Evolutionary conservation across 2,888 invertebrate genomes (phyloP).

Genomic region (Standfussiana lucernea): DNA sequence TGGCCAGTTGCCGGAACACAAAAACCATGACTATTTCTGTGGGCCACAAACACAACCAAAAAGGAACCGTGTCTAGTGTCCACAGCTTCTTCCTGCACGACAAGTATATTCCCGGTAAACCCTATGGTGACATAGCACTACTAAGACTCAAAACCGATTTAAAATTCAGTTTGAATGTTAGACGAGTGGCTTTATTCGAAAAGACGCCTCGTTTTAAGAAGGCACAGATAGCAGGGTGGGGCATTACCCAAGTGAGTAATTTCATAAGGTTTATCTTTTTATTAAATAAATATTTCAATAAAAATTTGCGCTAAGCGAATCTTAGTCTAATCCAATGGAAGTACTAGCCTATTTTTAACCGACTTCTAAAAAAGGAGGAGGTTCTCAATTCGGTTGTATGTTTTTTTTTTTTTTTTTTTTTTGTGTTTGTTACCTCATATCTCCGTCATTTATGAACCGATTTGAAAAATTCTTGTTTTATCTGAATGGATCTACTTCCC

Average conservation of each 20-base stretch:
- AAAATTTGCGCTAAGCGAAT: too few relatives aligned
- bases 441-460: too few relatives aligned
- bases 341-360: neutral
- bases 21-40: neutral
- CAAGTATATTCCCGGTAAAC: fast-evolving
- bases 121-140: slow-evolving; percentile 15
- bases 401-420: too few relatives aligned
- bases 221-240: slow-evolving; percentile 27
- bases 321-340: too few relatives aligned
- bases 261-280: neutral
- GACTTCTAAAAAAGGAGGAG: too few relatives aligned
- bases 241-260: slow-evolving; percentile 1
- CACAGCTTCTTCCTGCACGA: neutral
- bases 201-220: neutral
- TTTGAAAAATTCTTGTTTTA: too few relatives aligned
- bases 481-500: too few relatives aligned
- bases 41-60: neutral
- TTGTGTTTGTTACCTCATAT: too few relatives aligned
- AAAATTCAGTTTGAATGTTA: neutral
- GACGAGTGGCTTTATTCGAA: neutral
- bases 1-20: slow-evolving; percentile 5
- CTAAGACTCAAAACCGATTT: neutral
- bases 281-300: too few relatives aligned
- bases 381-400: too few relatives aligned
- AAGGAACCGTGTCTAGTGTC: neutral